A percentile compares a stretch with the other conserved stretches of the same genome.
Conservation (phyloP, 2,888 invertebrate species). For the Bhutanitis thaidina region DNA sequence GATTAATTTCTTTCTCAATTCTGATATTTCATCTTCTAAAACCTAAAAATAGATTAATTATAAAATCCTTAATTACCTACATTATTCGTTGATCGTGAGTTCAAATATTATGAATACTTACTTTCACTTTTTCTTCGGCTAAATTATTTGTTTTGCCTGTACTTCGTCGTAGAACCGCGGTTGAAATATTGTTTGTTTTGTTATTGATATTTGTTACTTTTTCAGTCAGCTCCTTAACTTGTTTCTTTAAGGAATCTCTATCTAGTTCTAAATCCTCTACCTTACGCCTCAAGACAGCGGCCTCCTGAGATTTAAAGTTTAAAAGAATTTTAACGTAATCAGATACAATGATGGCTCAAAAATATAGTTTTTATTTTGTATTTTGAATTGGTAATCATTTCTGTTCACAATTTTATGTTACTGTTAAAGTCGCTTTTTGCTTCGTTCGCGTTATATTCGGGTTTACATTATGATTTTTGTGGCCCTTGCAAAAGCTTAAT, state of each 20-base stretch:
- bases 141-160: constrained; percentile 67
- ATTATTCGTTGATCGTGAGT: neutral
- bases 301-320: constrained; percentile 81
- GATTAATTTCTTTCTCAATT: constrained; percentile 86
- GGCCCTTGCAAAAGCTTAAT: too few species aligned
- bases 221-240: constrained; percentile 88
- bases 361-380: too few species aligned
- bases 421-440: too few species aligned
- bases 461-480: too few species aligned
- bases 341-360: too few species aligned
- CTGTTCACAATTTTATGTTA: too few species aligned
- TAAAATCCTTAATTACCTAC: neutral
- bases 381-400: too few species aligned
- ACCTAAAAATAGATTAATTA: constrained; percentile 57
- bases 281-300: constrained; percentile 89
- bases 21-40: constrained; percentile 86
- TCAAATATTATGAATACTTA: constrained; percentile 31
- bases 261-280: constrained; percentile 91
- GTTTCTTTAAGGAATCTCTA: constrained; percentile 85
- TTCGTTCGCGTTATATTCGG: too few species aligned
- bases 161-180: constrained; percentile 49
- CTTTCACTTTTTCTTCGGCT: constrained; percentile 84
- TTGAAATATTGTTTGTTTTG: constrained; percentile 53
- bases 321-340: neutral
- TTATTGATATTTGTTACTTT: constrained; percentile 77